Evolutionary conservation across 1,140 invertebrate genomes (phyloP).

Genomic region (Trachelipus rathkii): DNA sequence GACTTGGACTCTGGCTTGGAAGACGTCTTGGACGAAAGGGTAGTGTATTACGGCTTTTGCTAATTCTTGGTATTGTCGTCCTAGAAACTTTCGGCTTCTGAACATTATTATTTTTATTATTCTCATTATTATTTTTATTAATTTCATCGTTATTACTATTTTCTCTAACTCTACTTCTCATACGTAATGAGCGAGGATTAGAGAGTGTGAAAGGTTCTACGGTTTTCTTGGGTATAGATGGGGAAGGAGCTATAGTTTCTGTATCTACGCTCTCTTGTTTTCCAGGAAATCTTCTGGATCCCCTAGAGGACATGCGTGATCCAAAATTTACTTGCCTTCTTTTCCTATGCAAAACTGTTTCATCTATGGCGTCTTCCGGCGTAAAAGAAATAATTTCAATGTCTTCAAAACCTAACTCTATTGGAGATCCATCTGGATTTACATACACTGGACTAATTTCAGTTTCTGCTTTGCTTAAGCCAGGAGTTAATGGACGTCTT

Average conservation of each 20-base stretch:
- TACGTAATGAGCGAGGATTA: not conserved
- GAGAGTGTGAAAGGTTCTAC: slow-evolving; percentile 6
- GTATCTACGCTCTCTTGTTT: slow-evolving; percentile 7
- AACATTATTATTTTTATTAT: too few relatives aligned
- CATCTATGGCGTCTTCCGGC: slow-evolving; percentile 18
- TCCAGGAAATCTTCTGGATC: not conserved
- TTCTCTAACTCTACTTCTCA: not conserved
- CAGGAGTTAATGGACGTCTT: slow-evolving; percentile 35
- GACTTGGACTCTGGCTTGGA: slow-evolving; percentile 24
- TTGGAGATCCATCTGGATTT: slow-evolving; percentile 18
- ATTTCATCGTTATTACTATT: not conserved
- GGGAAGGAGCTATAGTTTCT: slow-evolving; percentile 12
- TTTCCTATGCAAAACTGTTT: slow-evolving; percentile 21
- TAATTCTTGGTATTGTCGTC: not conserved
- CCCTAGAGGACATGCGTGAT: slow-evolving; percentile 30
- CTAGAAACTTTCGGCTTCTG: not conserved
- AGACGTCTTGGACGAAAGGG: slow-evolving; percentile 23
- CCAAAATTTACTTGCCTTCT: slow-evolving; percentile 37
- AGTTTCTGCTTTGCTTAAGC: slow-evolving; percentile 34
- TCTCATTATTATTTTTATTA: too few relatives aligned
- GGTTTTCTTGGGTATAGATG: not conserved
- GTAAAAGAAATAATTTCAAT: slow-evolving; percentile 27
- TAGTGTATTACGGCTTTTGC: slow-evolving; percentile 26
- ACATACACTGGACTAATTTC: slow-evolving; percentile 29
- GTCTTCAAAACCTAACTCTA: not conserved